phyloP scores from a whole-genome alignment of 2,113 vertebrate genomes.

The Hyla sarda region DNA sequence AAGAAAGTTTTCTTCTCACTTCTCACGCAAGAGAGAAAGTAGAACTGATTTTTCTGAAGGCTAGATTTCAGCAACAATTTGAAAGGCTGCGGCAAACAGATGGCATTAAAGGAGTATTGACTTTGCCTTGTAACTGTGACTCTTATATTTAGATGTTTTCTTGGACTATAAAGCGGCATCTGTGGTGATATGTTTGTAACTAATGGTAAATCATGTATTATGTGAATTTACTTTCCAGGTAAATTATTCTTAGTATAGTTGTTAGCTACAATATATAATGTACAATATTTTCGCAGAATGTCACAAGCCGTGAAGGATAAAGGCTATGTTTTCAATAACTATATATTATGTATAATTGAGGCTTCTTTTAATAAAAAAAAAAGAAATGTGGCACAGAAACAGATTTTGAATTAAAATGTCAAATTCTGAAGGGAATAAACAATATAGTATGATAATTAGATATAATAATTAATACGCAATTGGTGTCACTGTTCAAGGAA shows the following conservation, averaged over 20 bases:
- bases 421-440: background rate
- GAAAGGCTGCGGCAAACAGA: slow-evolving; percentile 23
- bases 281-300: background rate
- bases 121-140: background rate
- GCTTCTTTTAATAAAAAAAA: background rate
- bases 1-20: slow-evolving; percentile 40
- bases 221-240: background rate
- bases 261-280: background rate
- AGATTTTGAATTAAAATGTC: background rate
- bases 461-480: too few species aligned
- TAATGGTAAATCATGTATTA: background rate
- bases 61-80: slow-evolving; percentile 24
- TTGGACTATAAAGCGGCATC: background rate
- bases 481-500: background rate
- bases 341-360: background rate
- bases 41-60: slow-evolving; percentile 21
- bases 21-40: slow-evolving; percentile 23
- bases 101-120: slow-evolving; percentile 1
- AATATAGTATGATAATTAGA: too few species aligned
- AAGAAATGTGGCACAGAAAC: background rate
- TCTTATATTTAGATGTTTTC: slow-evolving; percentile 8
- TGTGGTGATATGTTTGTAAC: slow-evolving; percentile 6
- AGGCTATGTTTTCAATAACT: background rate
- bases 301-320: background rate
- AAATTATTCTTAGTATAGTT: background rate